Conservation (phyloP, 2,113 vertebrate species). For the Herpailurus yagouaroundi region DNA sequence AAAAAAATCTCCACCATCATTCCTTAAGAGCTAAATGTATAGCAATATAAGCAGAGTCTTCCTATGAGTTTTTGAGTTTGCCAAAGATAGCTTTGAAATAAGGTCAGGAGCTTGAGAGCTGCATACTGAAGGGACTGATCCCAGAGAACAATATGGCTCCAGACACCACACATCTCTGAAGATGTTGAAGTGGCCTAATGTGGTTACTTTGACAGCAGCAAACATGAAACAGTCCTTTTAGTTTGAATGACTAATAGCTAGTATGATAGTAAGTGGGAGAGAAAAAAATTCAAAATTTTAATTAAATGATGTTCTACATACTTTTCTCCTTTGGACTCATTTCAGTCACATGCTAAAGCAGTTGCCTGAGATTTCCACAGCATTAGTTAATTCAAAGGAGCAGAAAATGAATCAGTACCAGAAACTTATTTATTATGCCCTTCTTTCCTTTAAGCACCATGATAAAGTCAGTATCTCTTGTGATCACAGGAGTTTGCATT, state of each 20-base stretch:
- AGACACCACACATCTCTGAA: conserved; percentile 32
- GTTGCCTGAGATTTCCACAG: conserved; percentile 67
- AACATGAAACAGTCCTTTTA: conserved; percentile 53
- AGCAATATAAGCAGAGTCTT: background rate
- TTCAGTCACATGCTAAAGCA: conserved; percentile 60
- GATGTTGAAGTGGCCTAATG: background rate
- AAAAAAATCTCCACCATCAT: background rate
- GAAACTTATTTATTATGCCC: conserved; percentile 64
- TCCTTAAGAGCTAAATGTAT: conserved; percentile 12
- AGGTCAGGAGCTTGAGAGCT: conserved; percentile 10
- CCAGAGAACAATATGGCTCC: conserved; percentile 58
- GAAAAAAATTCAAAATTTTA: conserved; percentile 63
- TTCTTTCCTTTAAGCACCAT: conserved; percentile 62
- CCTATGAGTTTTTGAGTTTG: conserved; percentile 34
- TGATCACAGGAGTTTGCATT: conserved; percentile 71
- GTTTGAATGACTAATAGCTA: conserved; percentile 43
- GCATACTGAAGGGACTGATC: background rate
- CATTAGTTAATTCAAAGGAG: conserved; percentile 74
- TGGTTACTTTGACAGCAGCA: conserved; percentile 18
- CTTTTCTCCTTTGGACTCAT: conserved; percentile 68
- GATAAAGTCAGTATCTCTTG: conserved; percentile 52
- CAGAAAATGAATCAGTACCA: conserved; percentile 66
- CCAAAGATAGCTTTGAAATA: conserved; percentile 60
- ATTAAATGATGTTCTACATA: conserved; percentile 76
- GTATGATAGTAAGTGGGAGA: conserved; percentile 24